Evolutionary conservation across 2,113 vertebrate species (phyloP), one percentile per base, ranked within the genome.

Genomic region (Nettapus auritus): DNA sequence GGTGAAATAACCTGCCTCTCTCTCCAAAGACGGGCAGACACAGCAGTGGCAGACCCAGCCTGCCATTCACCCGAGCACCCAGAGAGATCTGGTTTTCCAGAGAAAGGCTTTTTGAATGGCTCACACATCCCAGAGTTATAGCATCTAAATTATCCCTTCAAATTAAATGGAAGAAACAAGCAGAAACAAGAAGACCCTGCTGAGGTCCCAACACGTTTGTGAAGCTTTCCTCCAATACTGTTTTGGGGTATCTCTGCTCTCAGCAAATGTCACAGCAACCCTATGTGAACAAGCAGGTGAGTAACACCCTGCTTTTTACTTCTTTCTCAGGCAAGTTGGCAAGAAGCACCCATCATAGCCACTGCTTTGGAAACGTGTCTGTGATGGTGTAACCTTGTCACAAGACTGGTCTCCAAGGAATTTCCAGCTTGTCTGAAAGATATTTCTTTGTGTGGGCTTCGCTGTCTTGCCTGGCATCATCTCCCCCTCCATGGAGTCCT

Each of bases 371-470:
- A 83, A 88, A 89, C 0, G 0, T 63, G 19, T 57, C 56, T 90
- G 44, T 46, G 73, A 0, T 33, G 9, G 9, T 13, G 11, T 46
- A 88, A 56, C 23, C 2, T 0, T 75, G 68, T 94, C 91, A 87
- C 78, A 73, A 86, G 63, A 29, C 50, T 50, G n/a, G 25, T 86
- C 53, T 66, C 42, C 38, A 31, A 56, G 38, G 55, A 59, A 44
- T 25, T 82, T 74, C 46, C 38, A 88, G 38, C 23, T 33, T 22
- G 17, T 86, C 56, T 80, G 62, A 66, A 82, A 93, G 62, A 53
- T 20, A 79, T 94, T 88, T 90, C 28, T 89, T 92, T 94, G 80
- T 93, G 60, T 81, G 68, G 76, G 46, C 29, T 68, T 59, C 59
- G 69, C 40, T 89, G 48, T 57, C 57, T 60, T 92, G 81, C 52